A percentile compares a stretch with the other conserved stretches of the same genome.
These are phyloP conservation scores for Notiomystis cincta DNA, from an alignment of 2,113 vertebrate species.

Conservation along the genomic window DNA sequence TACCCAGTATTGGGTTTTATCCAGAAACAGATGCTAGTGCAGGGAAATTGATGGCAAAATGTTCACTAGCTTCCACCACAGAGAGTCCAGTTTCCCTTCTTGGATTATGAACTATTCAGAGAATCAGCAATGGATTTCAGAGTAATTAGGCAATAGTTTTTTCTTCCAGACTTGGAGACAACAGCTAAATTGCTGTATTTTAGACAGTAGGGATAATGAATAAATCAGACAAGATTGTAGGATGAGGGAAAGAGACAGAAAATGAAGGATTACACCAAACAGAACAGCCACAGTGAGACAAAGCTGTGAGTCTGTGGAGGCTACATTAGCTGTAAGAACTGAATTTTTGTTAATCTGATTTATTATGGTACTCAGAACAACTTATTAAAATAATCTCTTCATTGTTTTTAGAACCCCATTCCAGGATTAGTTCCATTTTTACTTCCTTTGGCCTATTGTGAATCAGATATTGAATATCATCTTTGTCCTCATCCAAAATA, in stretches of 20 bases:
- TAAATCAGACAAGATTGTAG: background rate
- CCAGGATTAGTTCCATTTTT: conserved; percentile 80
- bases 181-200: background rate
- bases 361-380: background rate
- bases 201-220: background rate
- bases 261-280: background rate
- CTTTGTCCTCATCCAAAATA: conserved; percentile 85
- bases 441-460: conserved; percentile 75
- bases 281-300: background rate
- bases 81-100: background rate
- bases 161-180: background rate
- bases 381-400: background rate
- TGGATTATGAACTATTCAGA: background rate
- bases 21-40: background rate
- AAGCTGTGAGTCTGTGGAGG: background rate
- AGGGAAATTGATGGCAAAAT: background rate
- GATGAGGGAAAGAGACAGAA: background rate
- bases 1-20: background rate
- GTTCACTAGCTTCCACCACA: background rate
- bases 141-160: background rate
- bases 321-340: background rate
- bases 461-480: conserved; percentile 81
- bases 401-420: conserved; percentile 80
- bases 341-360: background rate
- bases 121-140: background rate